These are phyloP conservation scores for Turritopsis dohrnii DNA, from an alignment of 30 jellyfish, hydroid and myxozoan genomes.

Conservation along the genomic window DNA sequence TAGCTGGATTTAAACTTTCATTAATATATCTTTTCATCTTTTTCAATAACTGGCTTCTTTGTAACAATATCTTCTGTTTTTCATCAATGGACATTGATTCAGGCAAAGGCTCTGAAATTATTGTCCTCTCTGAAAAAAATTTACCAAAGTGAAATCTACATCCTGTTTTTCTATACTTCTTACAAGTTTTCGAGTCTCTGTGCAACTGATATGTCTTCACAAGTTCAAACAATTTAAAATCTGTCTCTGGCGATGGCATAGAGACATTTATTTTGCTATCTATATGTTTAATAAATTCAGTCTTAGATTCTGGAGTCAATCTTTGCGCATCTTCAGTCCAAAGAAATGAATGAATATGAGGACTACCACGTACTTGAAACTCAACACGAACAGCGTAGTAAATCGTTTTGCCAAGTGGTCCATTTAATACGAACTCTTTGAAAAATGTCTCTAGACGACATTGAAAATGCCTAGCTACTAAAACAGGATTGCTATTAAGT, in stretches of 20 bases:
- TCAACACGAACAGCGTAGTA: conserved; percentile 29
- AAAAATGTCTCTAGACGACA: conserved; percentile 30
- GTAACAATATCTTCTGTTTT: conserved; percentile 2
- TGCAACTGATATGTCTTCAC: conserved; percentile 27
- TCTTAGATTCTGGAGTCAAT: conserved; percentile 12
- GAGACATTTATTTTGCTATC: background rate
- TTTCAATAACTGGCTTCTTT: background rate
- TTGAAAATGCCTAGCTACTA: conserved; percentile 41
- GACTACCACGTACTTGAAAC: conserved; percentile 38
- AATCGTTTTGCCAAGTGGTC: conserved; percentile 8
- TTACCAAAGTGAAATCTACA: conserved; percentile 19
- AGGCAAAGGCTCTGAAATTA: background rate
- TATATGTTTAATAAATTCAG: background rate
- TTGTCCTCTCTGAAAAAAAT: conserved; percentile 11
- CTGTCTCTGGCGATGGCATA: conserved; percentile 3
- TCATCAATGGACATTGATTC: background rate
- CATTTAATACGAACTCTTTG: conserved; percentile 26
- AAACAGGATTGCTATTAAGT: conserved; percentile 36
- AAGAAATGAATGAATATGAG: conserved; percentile 27
- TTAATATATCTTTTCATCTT: background rate
- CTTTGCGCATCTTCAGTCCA: conserved; percentile 26
- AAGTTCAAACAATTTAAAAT: background rate
- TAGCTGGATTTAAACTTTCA: background rate
- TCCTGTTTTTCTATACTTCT: conserved; percentile 20
- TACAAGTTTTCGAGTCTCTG: conserved; percentile 28